Evolutionary conservation across 2,888 invertebrate genomes (phyloP), one percentile per base, ranked within the genome.

Genomic region (Pseudococcus jackbeardsleyi): DNA sequence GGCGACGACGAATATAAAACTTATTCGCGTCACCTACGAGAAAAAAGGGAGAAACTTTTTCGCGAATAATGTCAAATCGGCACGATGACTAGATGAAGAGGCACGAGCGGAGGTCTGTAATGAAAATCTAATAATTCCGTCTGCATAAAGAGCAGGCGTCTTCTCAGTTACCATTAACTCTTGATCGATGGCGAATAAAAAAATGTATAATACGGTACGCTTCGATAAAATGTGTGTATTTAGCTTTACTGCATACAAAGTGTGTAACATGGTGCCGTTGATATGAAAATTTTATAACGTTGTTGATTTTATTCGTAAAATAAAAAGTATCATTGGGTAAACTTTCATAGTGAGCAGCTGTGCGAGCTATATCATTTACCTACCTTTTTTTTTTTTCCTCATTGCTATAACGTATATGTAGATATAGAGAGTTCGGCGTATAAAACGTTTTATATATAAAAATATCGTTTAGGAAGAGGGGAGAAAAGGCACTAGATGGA

Each of bases 241-340:
- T 64, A 64, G 22, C 64, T 64, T 22, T 19, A 64, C 64, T 64
- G 64, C 64, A 64, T 64, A 64, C 64, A 22, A 64, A 64, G 50
- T 50, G 64, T 64, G 64, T 64, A 64, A 64, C 64, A 22, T 22
- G 64, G 64, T 64, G 22, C 64, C 50, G 50, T 64, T 39, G 77
- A 77, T 77, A 77, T 77, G 77, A 77, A 77, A 77, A 77, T 77
- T 77, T 77, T 77, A 77, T 39, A 17, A 77, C 77, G 77, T 77
- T 77, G 77, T 77, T 77, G 77, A 77, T 77, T 77, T 77, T 77
- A 77, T 77, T 77, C 33, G 77, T 39, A 33, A 77, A 77, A 77
- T 77, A 77, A 33, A 26, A 77, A 77, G 77, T 39, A 77, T 77
- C 77, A 64, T 64, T 22, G 64, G 64, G 64, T 64, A 64, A 64